A percentile compares a stretch with the other conserved stretches of the same genome.
Conservation (phyloP, 2,797 vertebrate species). For the Chelon labrosus region DNA sequence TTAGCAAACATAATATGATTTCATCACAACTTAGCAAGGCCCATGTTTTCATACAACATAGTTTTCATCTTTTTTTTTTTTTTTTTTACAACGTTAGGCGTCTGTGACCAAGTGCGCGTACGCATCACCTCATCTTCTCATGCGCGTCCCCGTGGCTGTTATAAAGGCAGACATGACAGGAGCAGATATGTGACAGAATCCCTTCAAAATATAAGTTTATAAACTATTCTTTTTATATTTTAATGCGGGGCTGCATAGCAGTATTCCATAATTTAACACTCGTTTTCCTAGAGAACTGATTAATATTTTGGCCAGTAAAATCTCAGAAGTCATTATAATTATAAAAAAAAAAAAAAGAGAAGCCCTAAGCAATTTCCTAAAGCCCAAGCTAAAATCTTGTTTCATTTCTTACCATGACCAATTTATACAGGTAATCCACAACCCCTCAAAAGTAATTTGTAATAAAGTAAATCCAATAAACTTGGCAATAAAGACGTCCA, state of each 20-base stretch:
- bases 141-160: background rate
- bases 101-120: background rate
- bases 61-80: too few relatives aligned
- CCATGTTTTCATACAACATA: too few relatives aligned
- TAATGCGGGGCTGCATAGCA: background rate
- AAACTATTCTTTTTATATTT: background rate
- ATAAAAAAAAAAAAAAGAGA: too few relatives aligned
- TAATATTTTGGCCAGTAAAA: background rate
- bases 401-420: background rate
- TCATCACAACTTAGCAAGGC: too few relatives aligned
- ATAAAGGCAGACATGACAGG: background rate
- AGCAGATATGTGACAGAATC: background rate
- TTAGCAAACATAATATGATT: too few relatives aligned
- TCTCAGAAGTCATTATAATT: background rate
- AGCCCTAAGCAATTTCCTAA: background rate
- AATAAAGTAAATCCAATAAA: background rate
- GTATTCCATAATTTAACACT: background rate
- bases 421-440: background rate
- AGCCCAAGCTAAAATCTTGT: background rate
- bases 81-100: too few relatives aligned
- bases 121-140: background rate
- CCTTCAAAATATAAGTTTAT: slow-evolving; percentile 41
- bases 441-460: background rate
- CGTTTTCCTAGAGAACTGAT: too few relatives aligned
- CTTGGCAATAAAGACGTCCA: background rate